phyloP scores from a whole-genome alignment of 2,113 vertebrate genomes.

The Notothenia rossii region DNA sequence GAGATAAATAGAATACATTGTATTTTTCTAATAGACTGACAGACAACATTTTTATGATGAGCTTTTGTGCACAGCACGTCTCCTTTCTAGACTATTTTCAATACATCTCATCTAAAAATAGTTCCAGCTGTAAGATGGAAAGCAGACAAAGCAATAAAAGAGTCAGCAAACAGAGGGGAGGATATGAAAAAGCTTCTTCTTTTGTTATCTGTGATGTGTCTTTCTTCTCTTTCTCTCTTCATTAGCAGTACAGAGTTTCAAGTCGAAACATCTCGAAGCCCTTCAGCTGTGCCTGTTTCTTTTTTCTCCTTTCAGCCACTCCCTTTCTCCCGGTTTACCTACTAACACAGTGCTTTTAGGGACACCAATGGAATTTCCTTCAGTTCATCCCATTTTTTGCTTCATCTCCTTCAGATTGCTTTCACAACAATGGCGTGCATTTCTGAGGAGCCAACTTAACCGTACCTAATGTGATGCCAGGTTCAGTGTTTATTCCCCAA shows the following conservation, averaged over 20 bases:
- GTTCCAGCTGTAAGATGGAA: conserved; percentile 59
- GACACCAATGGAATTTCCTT: conserved; percentile 43
- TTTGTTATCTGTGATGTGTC: conserved; percentile 47
- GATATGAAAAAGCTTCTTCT: conserved; percentile 54
- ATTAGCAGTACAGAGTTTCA: conserved; percentile 53
- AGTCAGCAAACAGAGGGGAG: conserved; percentile 41
- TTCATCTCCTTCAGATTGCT: conserved; percentile 41
- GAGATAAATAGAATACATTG: conserved; percentile 47
- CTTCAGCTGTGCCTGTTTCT: conserved; percentile 34
- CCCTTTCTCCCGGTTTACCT: conserved; percentile 47
- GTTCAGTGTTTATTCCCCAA: conserved; percentile 59
- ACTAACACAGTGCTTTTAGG: conserved; percentile 32
- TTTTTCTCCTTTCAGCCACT: conserved; percentile 22
- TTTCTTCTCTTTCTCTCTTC: conserved; percentile 53
- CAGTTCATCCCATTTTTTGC: conserved; percentile 24
- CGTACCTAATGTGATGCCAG: conserved; percentile 30
- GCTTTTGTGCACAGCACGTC: conserved; percentile 42
- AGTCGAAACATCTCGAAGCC: conserved; percentile 51
- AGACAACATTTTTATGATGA: conserved; percentile 56
- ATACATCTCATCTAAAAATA: conserved; percentile 72
- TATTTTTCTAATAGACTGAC: conserved; percentile 43
- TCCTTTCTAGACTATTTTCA: conserved; percentile 57
- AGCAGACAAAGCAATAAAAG: conserved; percentile 60
- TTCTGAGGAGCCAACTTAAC: conserved; percentile 27
- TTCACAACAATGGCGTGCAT: conserved; percentile 21